Evolutionary conservation across 23 tunicate genomes (phyloP), one percentile per base, ranked within the genome.

Genomic region (Trididemnum miniatum): DNA sequence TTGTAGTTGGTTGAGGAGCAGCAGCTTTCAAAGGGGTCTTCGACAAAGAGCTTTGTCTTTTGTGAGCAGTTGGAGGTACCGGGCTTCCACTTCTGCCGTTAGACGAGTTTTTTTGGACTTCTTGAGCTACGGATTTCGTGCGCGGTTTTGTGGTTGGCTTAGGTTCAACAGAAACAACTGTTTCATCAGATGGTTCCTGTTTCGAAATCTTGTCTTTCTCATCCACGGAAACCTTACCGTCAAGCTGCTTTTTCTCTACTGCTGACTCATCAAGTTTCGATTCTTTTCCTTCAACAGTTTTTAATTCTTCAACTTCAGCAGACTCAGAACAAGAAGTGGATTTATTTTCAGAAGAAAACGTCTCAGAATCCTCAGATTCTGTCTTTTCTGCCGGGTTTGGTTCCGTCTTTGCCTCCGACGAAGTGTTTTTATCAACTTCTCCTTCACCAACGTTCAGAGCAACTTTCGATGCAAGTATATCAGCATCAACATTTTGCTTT

Each of bases 191-290:
- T 7, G 12, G 9, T 15, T 44, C 12, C 54, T 15, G 9, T 15
- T 44, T 44, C 9, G 9, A 15, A 44, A 44, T 44, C 9, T 44
- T 9, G 15, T 9, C 9, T 7, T 44, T 15, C 15, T 44, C 15
- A 15, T 9, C 15, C 12, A 44, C 54, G 15, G 84, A 62, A n/a
- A 80, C 62, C 0, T 59, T 62, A 3, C 84, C 36, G 18, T 76
- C 76, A 22, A 35, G 65, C 1, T 76, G 30, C 31, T 24, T 65
- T 26, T 76, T 76, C 2, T 7, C 50, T 31, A 20, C 29, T 35
- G 37, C 22, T 5, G 40, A 71, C 18, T 26, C 76, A 18, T 7
- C 54, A 7, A 15, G 59, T 3, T 5, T 44, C 35, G 60, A 39
- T 74, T 30, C 59, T 28, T 71, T 32, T 37, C 20, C 31, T 71